These are phyloP conservation scores for Ips nitidus DNA, from an alignment of 1,140 invertebrate genomes.

Conservation along the genomic window DNA sequence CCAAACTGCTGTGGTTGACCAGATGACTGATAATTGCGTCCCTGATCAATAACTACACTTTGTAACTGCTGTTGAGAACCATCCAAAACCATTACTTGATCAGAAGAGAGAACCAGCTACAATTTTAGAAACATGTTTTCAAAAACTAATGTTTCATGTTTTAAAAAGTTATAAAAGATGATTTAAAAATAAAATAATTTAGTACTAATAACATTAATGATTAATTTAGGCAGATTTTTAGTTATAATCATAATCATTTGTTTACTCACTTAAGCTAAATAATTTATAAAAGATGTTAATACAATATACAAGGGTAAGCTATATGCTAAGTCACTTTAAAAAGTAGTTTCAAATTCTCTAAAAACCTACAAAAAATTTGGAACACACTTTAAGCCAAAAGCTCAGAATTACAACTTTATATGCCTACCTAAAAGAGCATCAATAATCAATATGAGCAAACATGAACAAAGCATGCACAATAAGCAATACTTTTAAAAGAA, in stretches of 20 bases:
- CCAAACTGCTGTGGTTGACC: slow-evolving; percentile 19
- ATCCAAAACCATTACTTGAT: slow-evolving; percentile 47
- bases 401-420: too few relatives aligned
- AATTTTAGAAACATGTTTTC: slow-evolving; percentile 4
- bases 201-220: neutral
- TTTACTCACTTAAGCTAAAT: neutral
- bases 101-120: slow-evolving; percentile 39
- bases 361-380: too few relatives aligned
- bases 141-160: neutral
- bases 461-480: too few relatives aligned
- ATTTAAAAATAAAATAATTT: neutral
- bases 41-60: slow-evolving; percentile 33
- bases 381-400: too few relatives aligned
- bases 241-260: too few relatives aligned
- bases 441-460: too few relatives aligned
- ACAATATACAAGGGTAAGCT: too few relatives aligned
- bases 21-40: slow-evolving; percentile 1
- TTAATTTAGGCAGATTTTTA: too few relatives aligned
- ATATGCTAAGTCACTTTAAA: too few relatives aligned
- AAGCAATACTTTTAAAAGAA: too few relatives aligned
- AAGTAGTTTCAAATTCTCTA: too few relatives aligned
- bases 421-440: too few relatives aligned
- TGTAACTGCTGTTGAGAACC: slow-evolving; percentile 38
- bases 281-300: neutral
- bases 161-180: neutral